Evolutionary conservation across 2,888 invertebrate genomes (phyloP), one percentile per base, ranked within the genome.

Genomic region (Koerneria pararmatus): DNA sequence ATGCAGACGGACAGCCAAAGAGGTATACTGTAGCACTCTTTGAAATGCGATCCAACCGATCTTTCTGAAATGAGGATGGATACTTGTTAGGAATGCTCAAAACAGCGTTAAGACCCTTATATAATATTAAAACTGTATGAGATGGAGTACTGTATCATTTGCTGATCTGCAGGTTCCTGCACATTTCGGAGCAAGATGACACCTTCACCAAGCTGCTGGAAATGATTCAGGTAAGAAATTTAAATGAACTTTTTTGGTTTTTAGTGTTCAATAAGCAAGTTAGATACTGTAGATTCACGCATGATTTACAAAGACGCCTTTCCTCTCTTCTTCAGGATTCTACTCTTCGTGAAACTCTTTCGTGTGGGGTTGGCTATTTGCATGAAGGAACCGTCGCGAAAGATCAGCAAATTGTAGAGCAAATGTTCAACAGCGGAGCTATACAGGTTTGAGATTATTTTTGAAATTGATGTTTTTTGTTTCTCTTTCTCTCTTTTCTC

Each of bases 341-440:
- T 87, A 91, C 91, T 69, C 84, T 98, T 61, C 91, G 91, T 72
- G 95, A 97, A 84, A 93, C 95, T 0, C 85, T 98, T 0, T 89
- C 90, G 0, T 92, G 93, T 81, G 98, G 98, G 34, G 95, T 99
- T 22, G 97, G 93, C 0, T 99, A 94, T 85, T 88, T 98, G 60
- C 98, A 98, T 85, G 95, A 94, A 86, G 98, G 98, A 11, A 87
- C 95, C 8, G 89, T 89, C 2, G 85, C 89, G 0, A 88, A 89
- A 56, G 98, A 99, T 87, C 88, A 92, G 60, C 89, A 91, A 32
- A 87, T 95, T 59, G 94, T 98, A 11, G 93, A 97, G 82, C 91
- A 93, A 84, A 87, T 99, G 64, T 91, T 95, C 82, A 91, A 91
- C 83, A 90, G 91, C 0, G 95, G 93, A 1, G 95, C 95, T 0